These are phyloP conservation scores for Rattus rattus DNA, from an alignment of 2,113 vertebrate species.

Conservation along the genomic window DNA sequence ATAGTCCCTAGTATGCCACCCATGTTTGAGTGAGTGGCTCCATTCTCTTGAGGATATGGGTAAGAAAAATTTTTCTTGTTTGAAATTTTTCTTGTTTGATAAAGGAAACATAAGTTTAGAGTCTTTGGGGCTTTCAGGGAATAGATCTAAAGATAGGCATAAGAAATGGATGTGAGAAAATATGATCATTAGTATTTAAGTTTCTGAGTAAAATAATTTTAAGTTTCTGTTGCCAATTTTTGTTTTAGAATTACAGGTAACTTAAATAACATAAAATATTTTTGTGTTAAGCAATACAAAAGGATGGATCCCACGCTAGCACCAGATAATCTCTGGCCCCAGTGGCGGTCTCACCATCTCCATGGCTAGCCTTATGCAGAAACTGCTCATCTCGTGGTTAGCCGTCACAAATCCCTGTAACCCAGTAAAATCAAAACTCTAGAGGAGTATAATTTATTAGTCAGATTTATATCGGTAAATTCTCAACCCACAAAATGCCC, in stretches of 20 bases:
- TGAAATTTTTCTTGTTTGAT: not conserved
- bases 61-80: not conserved
- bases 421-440: too few relatives aligned
- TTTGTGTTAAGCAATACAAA: too few relatives aligned
- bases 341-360: too few relatives aligned
- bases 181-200: not conserved
- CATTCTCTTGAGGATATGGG: not conserved
- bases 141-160: too few relatives aligned
- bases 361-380: too few relatives aligned
- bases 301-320: too few relatives aligned
- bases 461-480: too few relatives aligned
- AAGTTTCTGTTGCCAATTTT: not conserved
- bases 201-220: not conserved
- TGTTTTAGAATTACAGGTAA: not conserved
- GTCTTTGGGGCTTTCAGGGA: not conserved
- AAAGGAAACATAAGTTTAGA: not conserved
- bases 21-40: not conserved
- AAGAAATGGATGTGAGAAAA: not conserved
- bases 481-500: too few relatives aligned
- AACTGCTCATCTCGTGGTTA: too few relatives aligned
- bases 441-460: too few relatives aligned
- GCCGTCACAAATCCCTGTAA: too few relatives aligned
- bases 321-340: too few relatives aligned
- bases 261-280: not conserved
- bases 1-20: accelerated